Conservation (phyloP, 2,888 invertebrate genomes). For the Diarsia mendica region DNA sequence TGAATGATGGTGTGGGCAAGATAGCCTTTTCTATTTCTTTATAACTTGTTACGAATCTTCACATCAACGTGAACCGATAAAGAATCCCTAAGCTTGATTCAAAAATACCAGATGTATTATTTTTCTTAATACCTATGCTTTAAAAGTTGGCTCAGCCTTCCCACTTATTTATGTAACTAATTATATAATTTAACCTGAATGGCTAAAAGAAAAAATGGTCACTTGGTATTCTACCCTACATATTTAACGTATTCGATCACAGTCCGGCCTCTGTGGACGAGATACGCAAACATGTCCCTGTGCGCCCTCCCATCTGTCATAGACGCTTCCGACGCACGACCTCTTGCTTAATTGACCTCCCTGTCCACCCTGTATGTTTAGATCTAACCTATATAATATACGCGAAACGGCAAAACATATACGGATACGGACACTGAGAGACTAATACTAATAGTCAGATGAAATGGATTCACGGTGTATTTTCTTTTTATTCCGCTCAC, state of each 20-base stretch:
- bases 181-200: no score
- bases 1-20: not conserved
- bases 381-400: constrained; percentile 20
- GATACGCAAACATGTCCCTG: constrained; percentile 66
- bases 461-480: not conserved
- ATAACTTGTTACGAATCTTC: no score
- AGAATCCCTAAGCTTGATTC: no score
- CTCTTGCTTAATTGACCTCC: constrained; percentile 82
- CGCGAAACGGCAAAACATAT: not conserved
- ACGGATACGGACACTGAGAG: not conserved
- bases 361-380: constrained; percentile 60
- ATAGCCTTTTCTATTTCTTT: not conserved
- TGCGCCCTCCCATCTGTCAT: constrained; percentile 81
- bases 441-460: not conserved
- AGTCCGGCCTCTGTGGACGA: constrained; percentile 65
- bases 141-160: no score
- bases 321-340: constrained; percentile 76
- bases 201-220: not conserved
- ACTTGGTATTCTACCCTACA: constrained; percentile 1
- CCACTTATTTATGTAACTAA: no score
- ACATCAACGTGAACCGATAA: no score
- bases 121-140: no score
- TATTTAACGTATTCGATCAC: constrained; percentile 65
- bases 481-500: not conserved
- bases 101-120: no score